phyloP scores from a whole-genome alignment of 2,113 vertebrate species.

The Brachyistius frenatus region DNA sequence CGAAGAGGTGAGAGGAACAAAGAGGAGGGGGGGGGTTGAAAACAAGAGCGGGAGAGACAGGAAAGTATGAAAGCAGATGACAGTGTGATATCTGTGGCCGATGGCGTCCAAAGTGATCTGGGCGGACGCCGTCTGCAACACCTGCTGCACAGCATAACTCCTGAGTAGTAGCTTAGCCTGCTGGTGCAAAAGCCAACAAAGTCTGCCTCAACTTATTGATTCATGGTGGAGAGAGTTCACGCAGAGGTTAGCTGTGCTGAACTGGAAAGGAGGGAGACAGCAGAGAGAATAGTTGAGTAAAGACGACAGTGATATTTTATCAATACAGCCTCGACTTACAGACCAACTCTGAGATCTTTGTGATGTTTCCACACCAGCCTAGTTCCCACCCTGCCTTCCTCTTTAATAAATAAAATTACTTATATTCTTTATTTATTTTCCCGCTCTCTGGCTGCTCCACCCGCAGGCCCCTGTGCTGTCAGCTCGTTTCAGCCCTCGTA shows the following conservation, averaged over 20 bases:
- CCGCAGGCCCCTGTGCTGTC: constrained; percentile 43
- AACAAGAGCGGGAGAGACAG: constrained; percentile 31
- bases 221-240: constrained; percentile 61
- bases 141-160: constrained; percentile 16
- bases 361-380: constrained; percentile 43
- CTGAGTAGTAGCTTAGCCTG: not conserved
- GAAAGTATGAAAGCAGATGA: constrained; percentile 45
- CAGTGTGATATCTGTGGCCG: constrained; percentile 41
- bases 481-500: constrained; percentile 23
- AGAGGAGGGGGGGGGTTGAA: constrained; percentile 15
- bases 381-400: constrained; percentile 31
- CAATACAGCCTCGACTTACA: constrained; percentile 51
- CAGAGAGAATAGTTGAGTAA: constrained; percentile 50
- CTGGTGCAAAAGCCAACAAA: constrained; percentile 40
- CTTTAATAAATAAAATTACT: constrained; percentile 70
- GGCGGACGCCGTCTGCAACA: constrained; percentile 19
- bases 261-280: constrained; percentile 28
- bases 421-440: constrained; percentile 67
- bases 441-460: not conserved
- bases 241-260: constrained; percentile 61
- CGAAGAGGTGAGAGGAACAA: constrained; percentile 56
- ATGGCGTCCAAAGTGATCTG: not conserved
- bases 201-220: constrained; percentile 65
- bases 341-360: constrained; percentile 26
- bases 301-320: constrained; percentile 71